Base-by-base conservation (phyloP, 2,797 vertebrate species). In the Ctenosaura bakeri region DNA sequence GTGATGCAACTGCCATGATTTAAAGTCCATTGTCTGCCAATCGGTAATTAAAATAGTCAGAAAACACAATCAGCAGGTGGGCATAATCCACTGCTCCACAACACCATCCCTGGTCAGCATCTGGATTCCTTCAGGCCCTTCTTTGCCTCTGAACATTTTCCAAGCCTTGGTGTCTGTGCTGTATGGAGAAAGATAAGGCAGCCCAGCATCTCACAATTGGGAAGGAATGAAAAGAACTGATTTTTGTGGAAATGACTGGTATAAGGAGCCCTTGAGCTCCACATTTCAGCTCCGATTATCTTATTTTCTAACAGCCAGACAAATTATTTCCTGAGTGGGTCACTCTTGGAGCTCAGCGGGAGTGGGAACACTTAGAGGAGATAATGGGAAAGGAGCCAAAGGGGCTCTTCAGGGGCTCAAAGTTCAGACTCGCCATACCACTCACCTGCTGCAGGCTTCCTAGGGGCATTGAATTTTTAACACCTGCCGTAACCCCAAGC, bases 21-120 rank as follows among this genome's bases (percentile, higher is more conserved):
- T 71, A 88, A 38, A 74, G 62, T 16, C 82, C 4, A 13, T 18
- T 62, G 35, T 24, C 42, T 26, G 9, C 82, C 85, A 76, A 91
- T 7, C 3, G 6, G 32, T 66, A 79, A 85, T 7, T 38, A 42
- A 69, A 73, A 89, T 24, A 85, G 64, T 22, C 38, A 59, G 2
- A 29, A 32, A 69, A 24, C 9, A 35, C 64, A 74, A 52, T 5
- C 29, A 69, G 66, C 66, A 69, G 26, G 82, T 74, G 87, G 66
- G 50, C 66, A 80, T 64, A 88, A 88, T 80, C 83, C 86, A 83
- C 73, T 82, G 54, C 56, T 24, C 54, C 50, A 69, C 71, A 84
- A 69, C 83, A 80, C 26, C 62, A 50, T 79, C 81, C 62, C 64
- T 52, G 62, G n/a, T 76, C 83, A 82, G 83, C 16, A 18, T 35